phyloP scores from a whole-genome alignment of 64 coral and sea anemone species.

The Platygyra sinensis region DNA sequence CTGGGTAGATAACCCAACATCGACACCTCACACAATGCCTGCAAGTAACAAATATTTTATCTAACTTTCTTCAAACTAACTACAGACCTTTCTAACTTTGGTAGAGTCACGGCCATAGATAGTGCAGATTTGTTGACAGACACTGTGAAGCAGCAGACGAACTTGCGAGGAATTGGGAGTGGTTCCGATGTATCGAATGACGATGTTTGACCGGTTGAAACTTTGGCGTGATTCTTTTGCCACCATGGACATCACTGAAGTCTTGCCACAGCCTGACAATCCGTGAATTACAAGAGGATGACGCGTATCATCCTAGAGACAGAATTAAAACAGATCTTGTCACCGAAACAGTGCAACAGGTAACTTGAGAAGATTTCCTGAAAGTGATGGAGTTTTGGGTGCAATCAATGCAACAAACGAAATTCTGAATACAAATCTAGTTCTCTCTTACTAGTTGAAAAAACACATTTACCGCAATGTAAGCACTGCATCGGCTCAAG shows the following conservation, averaged over 20 bases:
- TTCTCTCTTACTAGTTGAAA: no score
- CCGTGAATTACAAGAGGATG: conserved; percentile 70
- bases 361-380: no score
- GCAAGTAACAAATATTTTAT: background rate
- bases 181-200: conserved; percentile 78
- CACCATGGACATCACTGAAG: conserved; percentile 82
- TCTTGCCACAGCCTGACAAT: conserved; percentile 78
- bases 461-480: conserved; percentile 13
- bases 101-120: conserved; percentile 53
- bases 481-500: conserved; percentile 6
- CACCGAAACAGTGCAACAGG: no score
- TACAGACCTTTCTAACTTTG: conserved; percentile 62
- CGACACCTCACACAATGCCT: no score
- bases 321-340: background rate
- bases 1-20: no score
- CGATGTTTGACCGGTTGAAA: conserved; percentile 26
- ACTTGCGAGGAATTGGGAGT: conserved; percentile 71
- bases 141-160: conserved; percentile 71
- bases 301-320: background rate
- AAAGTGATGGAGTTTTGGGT: no score
- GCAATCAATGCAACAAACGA: no score
- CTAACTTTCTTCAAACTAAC: background rate
- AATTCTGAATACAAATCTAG: no score
- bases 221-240: conserved; percentile 57
- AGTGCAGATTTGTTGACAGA: conserved; percentile 76